Evolutionary conservation across 1,140 invertebrate species (phyloP).

Genomic region (Drosophila bipectinata): DNA sequence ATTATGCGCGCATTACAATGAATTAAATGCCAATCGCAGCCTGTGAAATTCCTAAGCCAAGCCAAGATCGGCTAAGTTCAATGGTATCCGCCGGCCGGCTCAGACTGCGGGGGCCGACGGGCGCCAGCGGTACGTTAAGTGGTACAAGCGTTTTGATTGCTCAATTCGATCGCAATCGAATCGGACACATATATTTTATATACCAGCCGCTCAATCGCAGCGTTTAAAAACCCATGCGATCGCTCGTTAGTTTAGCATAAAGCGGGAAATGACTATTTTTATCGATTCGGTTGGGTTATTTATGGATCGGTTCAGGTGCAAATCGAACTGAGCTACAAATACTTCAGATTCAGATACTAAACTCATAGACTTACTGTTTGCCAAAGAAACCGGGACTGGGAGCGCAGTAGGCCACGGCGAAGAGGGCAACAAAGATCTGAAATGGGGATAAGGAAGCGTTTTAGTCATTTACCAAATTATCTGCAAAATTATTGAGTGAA

Average conservation of each 20-base stretch:
- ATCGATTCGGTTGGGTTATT: slow-evolving; percentile 33
- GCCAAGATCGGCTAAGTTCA: slow-evolving; percentile 53
- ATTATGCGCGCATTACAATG: slow-evolving; percentile 74
- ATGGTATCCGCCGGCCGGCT: slow-evolving; percentile 35
- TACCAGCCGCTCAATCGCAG: slow-evolving; percentile 23
- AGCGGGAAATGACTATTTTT: slow-evolving; percentile 58
- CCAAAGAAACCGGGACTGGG: slow-evolving; percentile 79
- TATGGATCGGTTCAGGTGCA: slow-evolving; percentile 31
- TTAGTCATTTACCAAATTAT: slow-evolving; percentile 1
- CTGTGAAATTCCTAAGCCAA: slow-evolving; percentile 69
- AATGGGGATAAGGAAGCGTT: slow-evolving; percentile 32
- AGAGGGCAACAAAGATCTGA: slow-evolving; percentile 69
- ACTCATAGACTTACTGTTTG: slow-evolving; percentile 70
- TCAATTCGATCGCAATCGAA: slow-evolving; percentile 61
- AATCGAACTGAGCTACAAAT: neutral
- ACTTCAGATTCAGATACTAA: neutral
- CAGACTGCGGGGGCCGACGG: slow-evolving; percentile 9
- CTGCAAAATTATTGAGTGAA: neutral
- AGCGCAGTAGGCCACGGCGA: slow-evolving; percentile 69
- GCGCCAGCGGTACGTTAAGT: slow-evolving; percentile 12
- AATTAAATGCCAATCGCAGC: slow-evolving; percentile 53
- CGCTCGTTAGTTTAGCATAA: slow-evolving; percentile 54
- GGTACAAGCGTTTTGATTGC: slow-evolving; percentile 64
- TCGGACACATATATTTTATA: slow-evolving; percentile 66
- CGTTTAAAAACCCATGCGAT: slow-evolving; percentile 69